Evolutionary conservation across 2,797 vertebrate species (phyloP), one percentile per base, ranked within the genome.

Genomic region (Champsocephalus gunnari): DNA sequence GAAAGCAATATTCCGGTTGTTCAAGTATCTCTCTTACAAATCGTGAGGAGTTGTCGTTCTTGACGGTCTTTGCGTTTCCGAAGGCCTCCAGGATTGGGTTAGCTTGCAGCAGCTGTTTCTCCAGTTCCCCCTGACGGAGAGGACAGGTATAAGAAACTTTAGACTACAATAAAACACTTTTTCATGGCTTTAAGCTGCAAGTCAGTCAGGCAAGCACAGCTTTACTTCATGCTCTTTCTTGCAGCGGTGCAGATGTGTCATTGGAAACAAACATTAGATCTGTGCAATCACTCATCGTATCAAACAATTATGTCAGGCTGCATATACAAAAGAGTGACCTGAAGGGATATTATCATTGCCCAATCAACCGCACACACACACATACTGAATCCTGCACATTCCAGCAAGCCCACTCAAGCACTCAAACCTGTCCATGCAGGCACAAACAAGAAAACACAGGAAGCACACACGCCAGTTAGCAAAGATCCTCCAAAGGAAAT

Each of bases 71-170:
- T 71, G 96, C 98, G 9, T 99, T 99, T 66, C 98, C 98, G 0
- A 99, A 99, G 67, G 98, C 98, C 88, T 99, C 98, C 80, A 99
- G 93, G 90, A 99, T 99, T 47, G 98, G 98, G 92, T 99, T 99
- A 44, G 98, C 98, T 90, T 99, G 98, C 70, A 99, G 95, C 85
- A 99, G 94, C 89, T 99, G 98, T 68, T 96, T 97, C 90, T 99
- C 98, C 76, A 99, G 93, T 75, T 99, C 98, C 0, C 98, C 98
- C 98, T 99, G 73, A 58, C 16, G 66, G 56, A 78, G 9, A 80
- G 5, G 19, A 80, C 11, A 80, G 7, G 16, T 14, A 16, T 48
- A n/a, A 76, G n/a, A 67, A 56, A 58, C 50, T 65, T 14, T 0
- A 45, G 28, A 32, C 45, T 24, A 9, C 43, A 54, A 53, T 3